Conservation (phyloP, 2,888 invertebrate species). For the Myopa testacea region DNA sequence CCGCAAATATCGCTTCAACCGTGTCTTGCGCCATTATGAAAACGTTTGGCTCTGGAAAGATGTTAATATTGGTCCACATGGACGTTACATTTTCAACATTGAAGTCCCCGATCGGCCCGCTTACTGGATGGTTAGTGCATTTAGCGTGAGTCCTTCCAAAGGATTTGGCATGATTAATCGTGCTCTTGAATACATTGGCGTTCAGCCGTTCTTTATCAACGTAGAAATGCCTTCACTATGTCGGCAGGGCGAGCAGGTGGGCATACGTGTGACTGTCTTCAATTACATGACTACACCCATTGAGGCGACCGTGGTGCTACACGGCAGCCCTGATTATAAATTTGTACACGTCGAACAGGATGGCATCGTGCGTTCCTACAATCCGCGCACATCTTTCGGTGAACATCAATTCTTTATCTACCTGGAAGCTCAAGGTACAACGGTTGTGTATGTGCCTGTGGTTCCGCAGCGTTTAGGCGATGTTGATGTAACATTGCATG, state of each 20-base stretch:
- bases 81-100: constrained; percentile 86
- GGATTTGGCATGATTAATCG: constrained; percentile 89
- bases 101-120: constrained; percentile 87
- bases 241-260: constrained; percentile 93
- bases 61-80: constrained; percentile 92
- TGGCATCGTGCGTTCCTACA: constrained; percentile 88
- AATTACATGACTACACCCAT: constrained; percentile 90
- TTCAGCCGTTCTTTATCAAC: constrained; percentile 93
- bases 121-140: constrained; percentile 93
- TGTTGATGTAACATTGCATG: constrained; percentile 80
- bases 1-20: constrained; percentile 84
- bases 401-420: constrained; percentile 96
- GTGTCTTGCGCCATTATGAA: constrained; percentile 90
- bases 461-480: constrained; percentile 85
- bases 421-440: constrained; percentile 81
- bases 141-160: constrained; percentile 86
- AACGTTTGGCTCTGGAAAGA: constrained; percentile 97
- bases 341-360: constrained; percentile 92
- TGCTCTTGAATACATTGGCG: constrained; percentile 88
- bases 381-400: constrained; percentile 89
- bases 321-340: constrained; percentile 86
- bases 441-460: constrained; percentile 89
- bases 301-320: constrained; percentile 88
- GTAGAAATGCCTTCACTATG: constrained; percentile 89
- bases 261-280: constrained; percentile 91